These are phyloP conservation scores for Euthynnus affinis DNA, from an alignment of 2,797 vertebrate genomes.

Conservation along the genomic window DNA sequence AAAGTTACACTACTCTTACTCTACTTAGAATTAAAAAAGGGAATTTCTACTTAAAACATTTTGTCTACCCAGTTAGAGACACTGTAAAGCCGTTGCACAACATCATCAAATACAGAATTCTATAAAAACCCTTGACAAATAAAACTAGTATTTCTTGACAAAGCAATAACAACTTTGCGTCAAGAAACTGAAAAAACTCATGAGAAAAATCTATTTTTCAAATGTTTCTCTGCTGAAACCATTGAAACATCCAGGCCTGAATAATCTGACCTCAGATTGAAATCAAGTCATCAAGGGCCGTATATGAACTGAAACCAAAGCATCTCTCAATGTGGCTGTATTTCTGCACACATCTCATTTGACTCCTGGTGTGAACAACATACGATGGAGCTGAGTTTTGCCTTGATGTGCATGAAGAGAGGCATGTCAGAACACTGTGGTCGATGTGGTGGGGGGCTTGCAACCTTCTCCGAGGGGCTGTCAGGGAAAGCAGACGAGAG, in stretches of 20 bases:
- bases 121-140: neutral
- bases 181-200: too few relatives aligned
- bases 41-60: neutral
- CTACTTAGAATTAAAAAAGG: neutral
- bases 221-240: neutral
- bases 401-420: conserved; percentile 67
- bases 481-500: conserved; percentile 60
- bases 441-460: conserved; percentile 75
- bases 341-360: conserved; percentile 48
- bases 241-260: neutral
- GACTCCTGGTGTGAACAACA: conserved; percentile 30
- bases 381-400: conserved; percentile 25
- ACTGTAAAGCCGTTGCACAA: neutral
- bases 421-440: conserved; percentile 68
- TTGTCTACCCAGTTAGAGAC: neutral
- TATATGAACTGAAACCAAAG: conserved; percentile 43
- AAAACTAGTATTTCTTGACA: neutral
- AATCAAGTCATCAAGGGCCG: conserved; percentile 53
- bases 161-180: neutral
- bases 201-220: too few relatives aligned
- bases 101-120: neutral
- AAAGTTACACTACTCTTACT: neutral
- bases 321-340: conserved; percentile 24
- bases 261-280: conserved; percentile 67
- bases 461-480: conserved; percentile 71